Conservation (phyloP, 2,888 invertebrate species). For the Neria commutata region DNA sequence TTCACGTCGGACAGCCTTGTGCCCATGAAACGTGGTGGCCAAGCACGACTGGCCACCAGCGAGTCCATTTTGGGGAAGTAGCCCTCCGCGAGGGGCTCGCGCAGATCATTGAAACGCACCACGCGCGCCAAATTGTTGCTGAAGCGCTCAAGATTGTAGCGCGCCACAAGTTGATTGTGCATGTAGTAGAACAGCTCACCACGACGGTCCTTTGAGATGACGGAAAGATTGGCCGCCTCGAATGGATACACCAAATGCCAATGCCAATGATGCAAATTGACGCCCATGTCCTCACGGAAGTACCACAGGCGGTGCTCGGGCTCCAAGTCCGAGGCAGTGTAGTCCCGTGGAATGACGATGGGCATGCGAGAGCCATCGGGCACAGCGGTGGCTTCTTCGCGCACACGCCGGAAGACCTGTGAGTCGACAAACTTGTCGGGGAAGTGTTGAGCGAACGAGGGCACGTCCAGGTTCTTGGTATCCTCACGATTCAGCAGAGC, state of each 20-base stretch:
- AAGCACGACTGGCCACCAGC: conserved; percentile 74
- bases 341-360: conserved; percentile 69
- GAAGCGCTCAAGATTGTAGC: conserved; percentile 78
- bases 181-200: conserved; percentile 83
- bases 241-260: conserved; percentile 76
- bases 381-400: conserved; percentile 67
- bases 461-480: conserved; percentile 67
- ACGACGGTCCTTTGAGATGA: conserved; percentile 71
- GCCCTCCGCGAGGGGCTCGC: conserved; percentile 74
- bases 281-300: conserved; percentile 66
- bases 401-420: conserved; percentile 66
- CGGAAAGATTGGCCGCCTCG: conserved; percentile 67
- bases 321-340: conserved; percentile 76
- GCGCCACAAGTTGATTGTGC: conserved; percentile 69
- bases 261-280: conserved; percentile 67
- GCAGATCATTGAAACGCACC: conserved; percentile 69
- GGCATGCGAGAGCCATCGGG: conserved; percentile 70
- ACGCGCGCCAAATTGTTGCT: conserved; percentile 73
- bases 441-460: conserved; percentile 70
- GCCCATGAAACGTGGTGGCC: conserved; percentile 73
- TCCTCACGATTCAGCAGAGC: conserved; percentile 73
- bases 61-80: conserved; percentile 87
- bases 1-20: conserved; percentile 68
- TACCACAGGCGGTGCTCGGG: conserved; percentile 72
- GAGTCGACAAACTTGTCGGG: conserved; percentile 72